These are phyloP conservation scores for Andricus curvator DNA, from an alignment of 2,888 invertebrate species.

Conservation along the genomic window DNA sequence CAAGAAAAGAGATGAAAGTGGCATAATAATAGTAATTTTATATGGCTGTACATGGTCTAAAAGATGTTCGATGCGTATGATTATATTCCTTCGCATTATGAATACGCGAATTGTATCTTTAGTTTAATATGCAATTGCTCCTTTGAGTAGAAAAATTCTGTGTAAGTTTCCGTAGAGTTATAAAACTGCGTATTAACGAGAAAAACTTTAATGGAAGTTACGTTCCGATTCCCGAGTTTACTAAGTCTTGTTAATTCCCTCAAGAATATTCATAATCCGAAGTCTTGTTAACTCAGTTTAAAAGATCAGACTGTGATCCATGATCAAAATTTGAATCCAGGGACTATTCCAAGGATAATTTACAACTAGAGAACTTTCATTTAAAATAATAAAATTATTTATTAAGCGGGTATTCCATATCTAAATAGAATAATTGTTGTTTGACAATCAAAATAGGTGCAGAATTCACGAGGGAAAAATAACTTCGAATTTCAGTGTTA, in stretches of 20 bases:
- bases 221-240: background rate
- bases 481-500: background rate
- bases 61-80: background rate
- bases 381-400: background rate
- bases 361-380: background rate
- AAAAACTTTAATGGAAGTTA: constrained; percentile 19
- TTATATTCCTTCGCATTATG: background rate
- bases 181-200: background rate
- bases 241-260: constrained; percentile 12
- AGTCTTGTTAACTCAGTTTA: constrained; percentile 8
- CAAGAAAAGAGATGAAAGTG: background rate
- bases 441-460: background rate
- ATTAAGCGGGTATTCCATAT: background rate
- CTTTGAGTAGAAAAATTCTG: constrained; percentile 7
- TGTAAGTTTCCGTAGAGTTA: background rate
- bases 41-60: background rate
- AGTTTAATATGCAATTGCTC: background rate
- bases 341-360: background rate
- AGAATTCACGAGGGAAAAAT: background rate
- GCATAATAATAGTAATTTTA: background rate
- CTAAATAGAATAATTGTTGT: background rate
- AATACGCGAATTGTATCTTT: background rate
- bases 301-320: constrained; percentile 17
- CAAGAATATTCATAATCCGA: constrained; percentile 27
- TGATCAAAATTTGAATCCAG: background rate